Conservation (phyloP, 2,888 invertebrate species). For the Tenthredo amoena region DNA sequence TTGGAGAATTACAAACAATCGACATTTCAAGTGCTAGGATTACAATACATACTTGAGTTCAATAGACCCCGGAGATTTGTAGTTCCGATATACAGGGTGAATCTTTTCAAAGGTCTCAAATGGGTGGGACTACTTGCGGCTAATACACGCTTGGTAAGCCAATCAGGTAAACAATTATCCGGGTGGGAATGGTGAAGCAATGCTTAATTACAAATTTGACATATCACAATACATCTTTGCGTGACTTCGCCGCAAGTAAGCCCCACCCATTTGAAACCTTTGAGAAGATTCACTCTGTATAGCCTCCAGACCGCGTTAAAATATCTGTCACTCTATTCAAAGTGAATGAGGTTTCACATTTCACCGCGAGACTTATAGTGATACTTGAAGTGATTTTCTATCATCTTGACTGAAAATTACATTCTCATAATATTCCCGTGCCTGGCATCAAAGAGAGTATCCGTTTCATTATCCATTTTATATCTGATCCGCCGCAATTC, state of each 20-base stretch:
- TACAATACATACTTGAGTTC: background rate
- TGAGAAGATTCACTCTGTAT: no score
- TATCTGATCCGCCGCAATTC: background rate
- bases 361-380: no score
- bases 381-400: background rate
- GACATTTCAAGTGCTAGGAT: conserved; percentile 69
- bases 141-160: no score
- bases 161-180: no score
- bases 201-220: no score
- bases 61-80: background rate
- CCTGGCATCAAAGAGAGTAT: background rate
- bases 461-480: background rate
- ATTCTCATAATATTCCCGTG: background rate
- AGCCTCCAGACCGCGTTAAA: background rate
- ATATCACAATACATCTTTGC: no score
- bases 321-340: background rate
- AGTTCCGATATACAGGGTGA: no score
- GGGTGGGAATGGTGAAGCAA: no score
- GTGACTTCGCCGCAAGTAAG: no score
- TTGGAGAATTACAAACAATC: conserved; percentile 78
- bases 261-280: no score
- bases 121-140: no score
- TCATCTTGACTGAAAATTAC: background rate
- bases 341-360: background rate
- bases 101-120: no score